phyloP scores from a whole-genome alignment of 1,140 invertebrate species.

The Pectinophora gossypiella region DNA sequence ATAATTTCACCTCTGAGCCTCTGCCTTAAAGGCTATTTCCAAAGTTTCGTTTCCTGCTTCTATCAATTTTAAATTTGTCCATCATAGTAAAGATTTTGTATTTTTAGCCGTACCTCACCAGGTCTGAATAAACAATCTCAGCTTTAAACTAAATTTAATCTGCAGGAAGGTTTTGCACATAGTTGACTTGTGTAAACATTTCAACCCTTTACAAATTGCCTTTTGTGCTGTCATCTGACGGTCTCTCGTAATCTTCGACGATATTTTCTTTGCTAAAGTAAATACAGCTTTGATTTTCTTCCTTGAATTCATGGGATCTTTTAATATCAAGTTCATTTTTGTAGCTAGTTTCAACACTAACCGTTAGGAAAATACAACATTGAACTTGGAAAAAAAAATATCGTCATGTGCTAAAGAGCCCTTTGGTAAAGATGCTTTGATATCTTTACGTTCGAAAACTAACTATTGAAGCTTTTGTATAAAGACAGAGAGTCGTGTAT shows the following conservation, averaged over 20 bases:
- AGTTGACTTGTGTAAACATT: conserved; percentile 38
- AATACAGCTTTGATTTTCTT: conserved; percentile 8
- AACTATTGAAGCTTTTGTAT: not conserved
- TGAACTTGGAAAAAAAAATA: too few species aligned
- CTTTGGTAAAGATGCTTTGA: not conserved
- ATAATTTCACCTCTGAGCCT: too few species aligned
- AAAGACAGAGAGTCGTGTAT: not conserved
- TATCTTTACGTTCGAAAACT: not conserved
- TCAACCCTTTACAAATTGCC: conserved; percentile 33
- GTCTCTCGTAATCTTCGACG: conserved; percentile 10
- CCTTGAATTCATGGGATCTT: not conserved
- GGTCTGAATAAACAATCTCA: conserved; percentile 45
- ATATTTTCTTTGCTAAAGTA: conserved; percentile 12
- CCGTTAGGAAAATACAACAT: too few species aligned
- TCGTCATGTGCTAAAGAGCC: not conserved
- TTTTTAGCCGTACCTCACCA: conserved; percentile 44
- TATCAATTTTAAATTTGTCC: conserved; percentile 16
- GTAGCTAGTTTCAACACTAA: too few species aligned
- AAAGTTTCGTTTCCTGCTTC: not conserved
- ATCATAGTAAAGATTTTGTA: conserved; percentile 31
- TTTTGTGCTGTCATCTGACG: conserved; percentile 25
- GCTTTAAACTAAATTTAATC: conserved; percentile 26
- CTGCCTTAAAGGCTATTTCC: not conserved
- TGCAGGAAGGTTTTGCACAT: conserved; percentile 29
- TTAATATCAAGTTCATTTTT: too few species aligned